These are phyloP conservation scores for Bugula neritina DNA, from an alignment of 2,888 invertebrate species.

Conservation along the genomic window DNA sequence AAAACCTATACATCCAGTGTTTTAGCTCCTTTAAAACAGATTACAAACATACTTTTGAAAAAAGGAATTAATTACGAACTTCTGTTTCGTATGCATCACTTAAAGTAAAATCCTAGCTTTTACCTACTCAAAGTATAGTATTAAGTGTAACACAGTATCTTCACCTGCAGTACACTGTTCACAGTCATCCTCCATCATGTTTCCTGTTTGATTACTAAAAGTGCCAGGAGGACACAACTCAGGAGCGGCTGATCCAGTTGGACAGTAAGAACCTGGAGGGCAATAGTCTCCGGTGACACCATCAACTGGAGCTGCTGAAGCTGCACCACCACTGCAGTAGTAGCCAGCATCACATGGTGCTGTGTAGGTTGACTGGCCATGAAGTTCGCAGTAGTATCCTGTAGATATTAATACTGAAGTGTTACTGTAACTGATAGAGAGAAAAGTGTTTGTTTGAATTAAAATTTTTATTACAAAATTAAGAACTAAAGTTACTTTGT, in stretches of 20 bases:
- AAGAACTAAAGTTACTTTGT: too few relatives aligned
- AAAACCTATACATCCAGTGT: too few relatives aligned
- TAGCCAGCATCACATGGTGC: conserved; percentile 43
- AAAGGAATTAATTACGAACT: too few relatives aligned
- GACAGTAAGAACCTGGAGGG: conserved; percentile 45
- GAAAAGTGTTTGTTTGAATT: too few relatives aligned
- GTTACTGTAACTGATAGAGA: too few relatives aligned
- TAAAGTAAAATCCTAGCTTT: too few relatives aligned
- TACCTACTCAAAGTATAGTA: too few relatives aligned
- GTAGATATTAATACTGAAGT: conserved; percentile 21
- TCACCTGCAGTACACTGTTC: conserved; percentile 44
- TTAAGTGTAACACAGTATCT: too few relatives aligned
- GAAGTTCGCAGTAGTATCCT: conserved; percentile 43
- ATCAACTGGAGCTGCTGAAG: conserved; percentile 36
- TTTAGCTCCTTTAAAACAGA: too few relatives aligned
- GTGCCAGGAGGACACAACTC: conserved; percentile 41
- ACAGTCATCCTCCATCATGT: conserved; percentile 37
- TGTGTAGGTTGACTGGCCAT: conserved; percentile 39
- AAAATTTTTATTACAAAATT: too few relatives aligned
- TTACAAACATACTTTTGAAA: too few relatives aligned
- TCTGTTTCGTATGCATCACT: too few relatives aligned
- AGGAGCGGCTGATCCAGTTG: conserved; percentile 38
- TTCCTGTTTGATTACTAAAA: conserved; percentile 44
- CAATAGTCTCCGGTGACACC: conserved; percentile 45
- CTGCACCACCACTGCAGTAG: conserved; percentile 42